Evolutionary conservation across 2,797 vertebrate species (phyloP).

Genomic region (Malacoraja senta): DNA sequence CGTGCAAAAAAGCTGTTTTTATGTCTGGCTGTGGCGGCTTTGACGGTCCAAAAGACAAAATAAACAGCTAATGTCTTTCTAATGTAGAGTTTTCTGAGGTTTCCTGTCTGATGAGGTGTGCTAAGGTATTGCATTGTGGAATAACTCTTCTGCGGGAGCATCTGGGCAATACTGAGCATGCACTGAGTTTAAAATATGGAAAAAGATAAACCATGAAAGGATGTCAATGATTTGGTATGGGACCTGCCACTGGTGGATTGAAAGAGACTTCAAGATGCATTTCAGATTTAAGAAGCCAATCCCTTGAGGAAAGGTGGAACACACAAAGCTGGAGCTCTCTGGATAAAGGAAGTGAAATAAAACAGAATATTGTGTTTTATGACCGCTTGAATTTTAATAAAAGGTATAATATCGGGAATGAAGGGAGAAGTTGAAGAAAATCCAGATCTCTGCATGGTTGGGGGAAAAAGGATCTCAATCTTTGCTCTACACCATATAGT

Average conservation of each 20-base stretch:
- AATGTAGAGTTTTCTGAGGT: neutral
- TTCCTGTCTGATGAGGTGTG: neutral
- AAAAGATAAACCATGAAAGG: neutral
- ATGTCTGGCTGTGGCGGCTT: no score
- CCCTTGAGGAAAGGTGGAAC: neutral
- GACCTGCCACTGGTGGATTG: neutral
- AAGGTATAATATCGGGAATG: neutral
- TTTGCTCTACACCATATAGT: no score
- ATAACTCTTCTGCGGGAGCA: neutral
- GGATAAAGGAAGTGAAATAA: neutral
- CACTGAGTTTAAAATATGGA: neutral
- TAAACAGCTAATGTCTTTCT: no score
- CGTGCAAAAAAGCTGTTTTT: no score
- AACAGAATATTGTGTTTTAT: neutral
- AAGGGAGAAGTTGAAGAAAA: no score
- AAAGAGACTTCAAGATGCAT: neutral
- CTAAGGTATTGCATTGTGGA: no score
- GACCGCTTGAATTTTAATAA: neutral
- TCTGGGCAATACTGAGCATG: neutral
- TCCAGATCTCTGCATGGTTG: no score
- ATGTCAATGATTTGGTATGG: neutral
- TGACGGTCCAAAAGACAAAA: no score
- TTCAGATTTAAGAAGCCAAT: no score
- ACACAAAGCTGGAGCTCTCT: neutral
- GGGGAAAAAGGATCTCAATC: no score